Evolutionary conservation across 1,140 invertebrate genomes (phyloP).

Genomic region (Zaprionus nigranus): DNA sequence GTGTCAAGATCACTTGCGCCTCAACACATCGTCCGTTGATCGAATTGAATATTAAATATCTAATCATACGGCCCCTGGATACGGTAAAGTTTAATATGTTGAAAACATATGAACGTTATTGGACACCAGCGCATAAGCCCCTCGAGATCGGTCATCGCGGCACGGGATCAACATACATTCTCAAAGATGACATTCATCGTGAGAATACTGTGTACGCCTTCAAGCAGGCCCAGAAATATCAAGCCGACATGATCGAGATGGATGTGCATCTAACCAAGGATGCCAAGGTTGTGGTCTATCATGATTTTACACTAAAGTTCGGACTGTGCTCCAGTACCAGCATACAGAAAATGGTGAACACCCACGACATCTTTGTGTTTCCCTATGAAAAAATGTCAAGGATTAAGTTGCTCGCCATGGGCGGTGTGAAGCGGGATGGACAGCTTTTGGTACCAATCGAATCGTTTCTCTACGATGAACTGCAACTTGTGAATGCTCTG

Average conservation of each 20-base stretch:
- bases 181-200: constrained; percentile 25
- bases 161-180: constrained; percentile 46
- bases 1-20: constrained; percentile 56
- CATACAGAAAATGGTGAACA: constrained; percentile 18
- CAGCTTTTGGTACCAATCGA: constrained; percentile 49
- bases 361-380: constrained; percentile 45
- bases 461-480: constrained; percentile 50
- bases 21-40: constrained; percentile 69
- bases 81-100: constrained; percentile 30
- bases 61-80: constrained; percentile 48
- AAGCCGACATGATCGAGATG: constrained; percentile 71
- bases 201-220: constrained; percentile 69
- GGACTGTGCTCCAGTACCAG: constrained; percentile 1
- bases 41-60: constrained; percentile 49
- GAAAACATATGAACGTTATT: constrained; percentile 41
- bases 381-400: constrained; percentile 45
- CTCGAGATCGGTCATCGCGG: constrained; percentile 64
- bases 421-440: constrained; percentile 26
- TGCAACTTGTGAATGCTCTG: constrained; percentile 21
- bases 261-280: constrained; percentile 73
- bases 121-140: constrained; percentile 22
- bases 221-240: constrained; percentile 16
- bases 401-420: constrained; percentile 45
- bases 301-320: constrained; percentile 59
- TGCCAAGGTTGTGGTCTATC: constrained; percentile 63